A percentile compares a stretch with the other conserved stretches of the same genome.
These are phyloP conservation scores for Ennomos fuscantarius DNA, from an alignment of 2,888 invertebrate species.

Conservation along the genomic window DNA sequence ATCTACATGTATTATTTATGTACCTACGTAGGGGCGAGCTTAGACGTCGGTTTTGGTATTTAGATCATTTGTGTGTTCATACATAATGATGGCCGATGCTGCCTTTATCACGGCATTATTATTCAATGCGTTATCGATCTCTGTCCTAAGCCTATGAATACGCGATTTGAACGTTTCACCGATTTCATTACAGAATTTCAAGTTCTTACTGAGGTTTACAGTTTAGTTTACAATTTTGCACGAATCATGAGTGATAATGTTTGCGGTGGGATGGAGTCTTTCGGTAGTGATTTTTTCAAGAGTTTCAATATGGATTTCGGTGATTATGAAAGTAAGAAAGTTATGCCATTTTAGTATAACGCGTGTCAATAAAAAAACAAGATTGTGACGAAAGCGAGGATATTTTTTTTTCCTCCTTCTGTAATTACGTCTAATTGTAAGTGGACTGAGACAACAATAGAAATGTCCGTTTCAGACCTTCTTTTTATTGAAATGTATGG, in stretches of 20 bases:
- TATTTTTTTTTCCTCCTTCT: too few relatives aligned
- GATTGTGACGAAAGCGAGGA: too few relatives aligned
- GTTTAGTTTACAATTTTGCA: not conserved
- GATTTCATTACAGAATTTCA: slow-evolving; percentile 4
- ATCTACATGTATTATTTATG: slow-evolving; percentile 24
- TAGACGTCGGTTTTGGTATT: slow-evolving; percentile 62
- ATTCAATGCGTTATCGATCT: slow-evolving; percentile 69
- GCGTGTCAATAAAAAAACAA: too few relatives aligned
- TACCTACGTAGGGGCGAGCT: slow-evolving; percentile 27
- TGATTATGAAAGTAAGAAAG: slow-evolving; percentile 29
- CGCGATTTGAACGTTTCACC: slow-evolving; percentile 14
- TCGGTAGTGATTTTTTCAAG: not conserved
- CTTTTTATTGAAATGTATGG: too few relatives aligned
- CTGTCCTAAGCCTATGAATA: slow-evolving; percentile 46
- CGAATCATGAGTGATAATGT: not conserved
- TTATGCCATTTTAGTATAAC: too few relatives aligned
- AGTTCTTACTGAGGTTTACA: slow-evolving; percentile 3
- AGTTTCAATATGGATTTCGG: slow-evolving; percentile 33
- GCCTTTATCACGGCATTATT: slow-evolving; percentile 66
- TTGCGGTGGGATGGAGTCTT: not conserved
- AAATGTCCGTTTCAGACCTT: too few relatives aligned
- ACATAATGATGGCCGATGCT: slow-evolving; percentile 60
- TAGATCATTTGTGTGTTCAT: slow-evolving; percentile 58
- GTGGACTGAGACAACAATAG: too few relatives aligned
- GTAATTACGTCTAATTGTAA: too few relatives aligned